phyloP scores from a whole-genome alignment of 1,140 invertebrate species.

The Cataglyphis hispanica region DNA sequence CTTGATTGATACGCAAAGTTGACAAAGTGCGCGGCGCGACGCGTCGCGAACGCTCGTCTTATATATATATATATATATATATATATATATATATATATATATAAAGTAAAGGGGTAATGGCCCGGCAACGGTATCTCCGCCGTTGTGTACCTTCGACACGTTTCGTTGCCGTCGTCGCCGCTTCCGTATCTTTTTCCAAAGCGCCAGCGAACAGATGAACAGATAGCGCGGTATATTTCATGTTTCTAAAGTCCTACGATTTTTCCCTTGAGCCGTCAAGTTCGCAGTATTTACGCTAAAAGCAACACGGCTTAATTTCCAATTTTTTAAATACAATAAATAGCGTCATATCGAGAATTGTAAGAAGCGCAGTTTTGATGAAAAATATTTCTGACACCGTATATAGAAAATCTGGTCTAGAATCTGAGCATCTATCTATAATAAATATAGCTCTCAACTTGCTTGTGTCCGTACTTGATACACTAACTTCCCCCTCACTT shows the following conservation, averaged over 20 bases:
- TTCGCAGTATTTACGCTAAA: not conserved
- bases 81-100: too few relatives aligned
- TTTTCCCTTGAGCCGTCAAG: not conserved
- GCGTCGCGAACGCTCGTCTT: conserved; percentile 62
- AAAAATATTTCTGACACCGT: not conserved
- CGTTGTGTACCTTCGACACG: conserved; percentile 72
- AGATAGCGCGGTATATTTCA: conserved; percentile 59
- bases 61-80: not conserved
- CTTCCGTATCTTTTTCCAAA: conserved; percentile 70
- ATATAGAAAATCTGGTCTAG: not conserved
- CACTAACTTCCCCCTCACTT: not conserved
- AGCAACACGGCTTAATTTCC: too few relatives aligned
- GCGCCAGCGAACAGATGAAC: conserved; percentile 49
- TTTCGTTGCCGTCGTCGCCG: conserved; percentile 45
- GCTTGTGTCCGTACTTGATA: conserved; percentile 41
- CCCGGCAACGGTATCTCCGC: conserved; percentile 77
- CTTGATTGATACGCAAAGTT: conserved; percentile 77
- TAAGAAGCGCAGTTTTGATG: too few relatives aligned
- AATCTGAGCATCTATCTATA: conserved; percentile 15
- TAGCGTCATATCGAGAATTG: too few relatives aligned
- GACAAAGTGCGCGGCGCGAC: conserved; percentile 75
- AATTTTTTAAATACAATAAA: too few relatives aligned
- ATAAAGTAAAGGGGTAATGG: conserved; percentile 81
- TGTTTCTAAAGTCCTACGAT: not conserved
- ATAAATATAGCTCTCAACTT: conserved; percentile 24